These are phyloP conservation scores for Agonopterix arenella DNA, from an alignment of 2,888 invertebrate genomes.

Conservation along the genomic window DNA sequence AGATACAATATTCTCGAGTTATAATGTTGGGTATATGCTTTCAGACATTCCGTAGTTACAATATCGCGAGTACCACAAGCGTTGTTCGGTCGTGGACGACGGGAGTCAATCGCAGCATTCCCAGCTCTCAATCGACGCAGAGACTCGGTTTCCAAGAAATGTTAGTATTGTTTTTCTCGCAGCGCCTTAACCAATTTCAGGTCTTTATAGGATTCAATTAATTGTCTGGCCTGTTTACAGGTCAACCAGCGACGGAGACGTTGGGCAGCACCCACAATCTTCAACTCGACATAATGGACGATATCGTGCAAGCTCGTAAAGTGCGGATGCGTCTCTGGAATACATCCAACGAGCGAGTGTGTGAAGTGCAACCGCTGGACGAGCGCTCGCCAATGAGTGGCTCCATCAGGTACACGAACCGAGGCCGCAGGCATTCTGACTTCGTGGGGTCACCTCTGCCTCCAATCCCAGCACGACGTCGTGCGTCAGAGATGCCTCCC, in stretches of 20 bases:
- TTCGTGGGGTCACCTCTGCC: constrained; percentile 79
- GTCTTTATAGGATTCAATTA: background rate
- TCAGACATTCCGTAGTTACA: constrained; percentile 89
- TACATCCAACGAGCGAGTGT: constrained; percentile 86
- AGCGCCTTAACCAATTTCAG: too few species aligned
- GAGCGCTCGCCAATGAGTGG: constrained; percentile 76
- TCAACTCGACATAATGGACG: constrained; percentile 92
- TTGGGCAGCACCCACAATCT: constrained; percentile 89
- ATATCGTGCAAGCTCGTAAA: constrained; percentile 89
- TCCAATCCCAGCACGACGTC: constrained; percentile 78
- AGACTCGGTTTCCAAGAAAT: constrained; percentile 60
- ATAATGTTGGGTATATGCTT: constrained; percentile 5
- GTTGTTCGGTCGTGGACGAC: constrained; percentile 85
- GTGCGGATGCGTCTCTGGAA: constrained; percentile 91
- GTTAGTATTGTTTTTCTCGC: constrained; percentile 34
- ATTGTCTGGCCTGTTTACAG: constrained; percentile 33
- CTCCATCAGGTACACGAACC: constrained; percentile 79
- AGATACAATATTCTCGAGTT: background rate
- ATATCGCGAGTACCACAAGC: constrained; percentile 88
- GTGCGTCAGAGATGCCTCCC: constrained; percentile 86
- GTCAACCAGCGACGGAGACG: constrained; percentile 83
- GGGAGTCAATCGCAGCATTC: constrained; percentile 89
- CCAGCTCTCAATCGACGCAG: constrained; percentile 74
- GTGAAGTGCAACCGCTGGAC: constrained; percentile 88
- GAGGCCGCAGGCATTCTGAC: constrained; percentile 83